A percentile compares a stretch with the other conserved stretches of the same genome.
Conservation (phyloP, 2,113 vertebrate species). For the Elanoides forficatus region DNA sequence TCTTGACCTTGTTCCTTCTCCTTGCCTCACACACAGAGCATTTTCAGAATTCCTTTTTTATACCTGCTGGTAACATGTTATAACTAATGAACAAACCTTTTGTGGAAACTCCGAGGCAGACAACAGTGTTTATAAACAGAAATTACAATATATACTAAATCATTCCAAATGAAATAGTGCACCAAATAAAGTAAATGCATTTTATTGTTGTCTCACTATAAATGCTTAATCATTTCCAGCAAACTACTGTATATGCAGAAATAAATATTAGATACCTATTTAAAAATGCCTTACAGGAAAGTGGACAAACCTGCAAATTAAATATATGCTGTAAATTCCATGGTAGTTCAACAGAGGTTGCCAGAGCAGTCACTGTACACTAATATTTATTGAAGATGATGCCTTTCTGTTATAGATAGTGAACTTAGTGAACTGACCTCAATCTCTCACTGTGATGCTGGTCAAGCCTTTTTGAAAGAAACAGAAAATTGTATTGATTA, state of each 20-base stretch:
- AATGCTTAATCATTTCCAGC: background rate
- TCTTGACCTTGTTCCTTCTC: background rate
- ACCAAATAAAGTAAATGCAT: background rate
- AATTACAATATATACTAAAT: background rate
- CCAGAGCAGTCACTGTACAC: background rate
- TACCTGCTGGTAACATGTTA: background rate
- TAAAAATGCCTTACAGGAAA: conserved; percentile 26
- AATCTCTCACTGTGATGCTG: background rate
- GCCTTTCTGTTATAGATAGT: background rate
- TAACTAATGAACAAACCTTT: background rate
- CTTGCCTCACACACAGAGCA: background rate
- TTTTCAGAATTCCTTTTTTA: background rate
- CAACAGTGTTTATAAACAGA: background rate
- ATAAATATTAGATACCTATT: background rate
- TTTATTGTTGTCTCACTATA: conserved; percentile 19
- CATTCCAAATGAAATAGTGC: background rate
- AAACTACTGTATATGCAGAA: background rate
- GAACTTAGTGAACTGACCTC: background rate
- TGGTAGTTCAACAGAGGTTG: background rate
- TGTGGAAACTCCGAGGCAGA: background rate
- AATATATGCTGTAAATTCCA: background rate
- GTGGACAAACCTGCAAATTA: background rate
- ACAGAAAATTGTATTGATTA: background rate
- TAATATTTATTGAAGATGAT: background rate
- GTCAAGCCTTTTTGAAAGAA: background rate